Conservation (phyloP, 2,797 vertebrate species). For the Babyrousa celebensis region DNA sequence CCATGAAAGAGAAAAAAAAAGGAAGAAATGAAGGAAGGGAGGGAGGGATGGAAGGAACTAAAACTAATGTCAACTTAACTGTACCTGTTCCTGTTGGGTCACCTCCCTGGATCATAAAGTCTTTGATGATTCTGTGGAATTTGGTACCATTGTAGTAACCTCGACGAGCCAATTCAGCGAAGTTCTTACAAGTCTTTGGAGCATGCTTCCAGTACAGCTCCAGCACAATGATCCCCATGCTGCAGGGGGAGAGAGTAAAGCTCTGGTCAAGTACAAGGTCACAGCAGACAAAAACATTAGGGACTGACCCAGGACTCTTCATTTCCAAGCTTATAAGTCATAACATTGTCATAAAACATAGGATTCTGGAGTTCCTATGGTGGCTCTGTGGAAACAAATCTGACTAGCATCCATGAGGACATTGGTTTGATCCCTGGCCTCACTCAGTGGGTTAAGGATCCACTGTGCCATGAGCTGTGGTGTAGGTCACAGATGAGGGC, state of each 20-base stretch:
- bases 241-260: conserved; percentile 81
- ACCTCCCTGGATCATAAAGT: conserved; percentile 98
- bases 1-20: too few species aligned
- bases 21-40: too few species aligned
- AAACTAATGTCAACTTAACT: background rate
- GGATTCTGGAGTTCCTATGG: too few species aligned
- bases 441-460: too few species aligned
- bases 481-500: too few species aligned
- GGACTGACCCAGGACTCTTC: background rate
- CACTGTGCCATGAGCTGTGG: too few species aligned
- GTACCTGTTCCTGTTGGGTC: conserved; percentile 96
- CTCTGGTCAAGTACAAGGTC: background rate
- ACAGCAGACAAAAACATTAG: background rate
- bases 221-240: conserved; percentile 95
- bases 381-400: too few species aligned
- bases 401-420: too few species aligned
- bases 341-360: background rate
- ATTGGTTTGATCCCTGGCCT: too few species aligned
- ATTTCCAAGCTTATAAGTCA: background rate
- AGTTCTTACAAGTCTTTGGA: conserved; percentile 97
- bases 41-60: too few species aligned
- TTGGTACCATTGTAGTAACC: conserved; percentile 97
- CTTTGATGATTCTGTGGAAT: conserved; percentile 97
- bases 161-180: conserved; percentile 95
- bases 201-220: conserved; percentile 98